Conservation (phyloP, 2,888 invertebrate species). For the Plagodis dolabraria region DNA sequence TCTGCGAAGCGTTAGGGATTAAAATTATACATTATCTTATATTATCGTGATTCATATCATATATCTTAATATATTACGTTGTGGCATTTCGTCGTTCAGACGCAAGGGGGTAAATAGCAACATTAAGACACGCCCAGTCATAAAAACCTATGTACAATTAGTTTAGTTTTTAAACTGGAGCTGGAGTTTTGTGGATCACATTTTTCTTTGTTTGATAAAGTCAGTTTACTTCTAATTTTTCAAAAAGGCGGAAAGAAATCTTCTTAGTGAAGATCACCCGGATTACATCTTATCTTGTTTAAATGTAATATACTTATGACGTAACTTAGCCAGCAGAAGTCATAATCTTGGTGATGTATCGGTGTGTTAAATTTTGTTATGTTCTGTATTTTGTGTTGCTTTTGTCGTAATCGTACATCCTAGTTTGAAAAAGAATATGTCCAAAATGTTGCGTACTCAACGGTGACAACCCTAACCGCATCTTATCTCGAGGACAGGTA, state of each 20-base stretch:
- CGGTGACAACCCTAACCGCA: conserved; percentile 56
- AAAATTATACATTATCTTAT: no score
- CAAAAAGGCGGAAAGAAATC: not conserved
- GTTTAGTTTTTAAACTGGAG: not conserved
- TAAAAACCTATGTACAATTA: not conserved
- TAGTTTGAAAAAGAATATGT: no score
- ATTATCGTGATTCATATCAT: no score
- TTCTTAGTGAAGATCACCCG: not conserved
- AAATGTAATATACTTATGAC: no score
- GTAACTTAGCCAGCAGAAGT: not conserved
- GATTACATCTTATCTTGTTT: not conserved
- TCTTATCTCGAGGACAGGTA: conserved; percentile 69
- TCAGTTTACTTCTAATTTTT: not conserved
- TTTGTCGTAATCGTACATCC: conserved; percentile 1
- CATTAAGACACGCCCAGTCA: not conserved
- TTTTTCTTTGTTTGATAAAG: not conserved
- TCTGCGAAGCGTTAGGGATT: no score
- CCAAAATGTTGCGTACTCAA: no score
- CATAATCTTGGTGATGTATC: not conserved
- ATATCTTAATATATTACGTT: no score
- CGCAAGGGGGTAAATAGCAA: not conserved
- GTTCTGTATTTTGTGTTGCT: not conserved
- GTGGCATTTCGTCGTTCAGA: no score
- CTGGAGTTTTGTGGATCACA: not conserved
- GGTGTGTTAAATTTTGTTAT: not conserved